Percentiles rank a stretch among this genome's conserved stretches.
These are phyloP conservation scores for Trissolcus basalis DNA, from an alignment of 1,140 invertebrate species.

Conservation along the genomic window DNA sequence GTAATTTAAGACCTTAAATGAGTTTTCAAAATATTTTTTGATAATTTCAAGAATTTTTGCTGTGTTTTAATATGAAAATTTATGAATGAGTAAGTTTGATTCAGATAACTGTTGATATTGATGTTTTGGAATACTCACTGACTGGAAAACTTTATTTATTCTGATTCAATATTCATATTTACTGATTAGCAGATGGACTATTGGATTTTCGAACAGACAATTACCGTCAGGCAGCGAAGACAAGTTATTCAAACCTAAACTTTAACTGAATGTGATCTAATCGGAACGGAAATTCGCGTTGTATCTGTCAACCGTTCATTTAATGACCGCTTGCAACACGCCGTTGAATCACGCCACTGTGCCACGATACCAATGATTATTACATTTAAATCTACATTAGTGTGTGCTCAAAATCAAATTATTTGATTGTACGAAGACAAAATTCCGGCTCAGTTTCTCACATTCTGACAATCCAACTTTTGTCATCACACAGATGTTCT, in stretches of 20 bases:
- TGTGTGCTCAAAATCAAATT: constrained; percentile 41
- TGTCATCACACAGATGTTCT: neutral
- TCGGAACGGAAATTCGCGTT: neutral
- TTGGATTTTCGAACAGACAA: constrained; percentile 31
- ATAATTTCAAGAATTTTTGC: too few species aligned
- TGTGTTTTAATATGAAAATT: too few species aligned
- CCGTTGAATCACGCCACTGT: constrained; percentile 44
- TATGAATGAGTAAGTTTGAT: too few species aligned
- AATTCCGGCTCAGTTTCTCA: constrained; percentile 23
- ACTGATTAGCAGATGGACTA: constrained; percentile 5
- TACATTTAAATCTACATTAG: constrained; percentile 49
- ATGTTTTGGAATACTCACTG: too few species aligned
- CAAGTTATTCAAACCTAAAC: constrained; percentile 31
- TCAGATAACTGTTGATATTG: too few species aligned
- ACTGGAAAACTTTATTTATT: too few species aligned
- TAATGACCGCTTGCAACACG: constrained; percentile 26
- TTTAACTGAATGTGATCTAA: constrained; percentile 49
- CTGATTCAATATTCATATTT: too few species aligned
- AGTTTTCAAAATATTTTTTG: too few species aligned
- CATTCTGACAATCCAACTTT: neutral
- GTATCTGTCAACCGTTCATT: constrained; percentile 40
- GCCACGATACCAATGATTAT: constrained; percentile 44
- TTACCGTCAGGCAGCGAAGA: constrained; percentile 22
- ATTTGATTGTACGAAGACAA: constrained; percentile 28
- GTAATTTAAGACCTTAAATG: too few species aligned